Base-by-base conservation (phyloP, 2,888 invertebrate species). In the Drosophila subsilvestris region DNA sequence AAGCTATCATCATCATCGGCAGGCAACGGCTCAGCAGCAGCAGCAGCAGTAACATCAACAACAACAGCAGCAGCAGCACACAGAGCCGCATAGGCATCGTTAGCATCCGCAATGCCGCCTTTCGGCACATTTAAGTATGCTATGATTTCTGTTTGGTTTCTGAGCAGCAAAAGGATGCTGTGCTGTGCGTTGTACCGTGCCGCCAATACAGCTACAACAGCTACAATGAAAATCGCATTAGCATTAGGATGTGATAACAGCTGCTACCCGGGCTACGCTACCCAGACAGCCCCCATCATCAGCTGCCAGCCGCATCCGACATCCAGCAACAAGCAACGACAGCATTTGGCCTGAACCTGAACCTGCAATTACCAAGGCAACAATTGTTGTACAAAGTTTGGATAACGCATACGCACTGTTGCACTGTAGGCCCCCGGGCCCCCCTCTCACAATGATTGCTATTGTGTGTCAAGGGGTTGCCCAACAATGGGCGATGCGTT, bases 1-100 rank as follows among this genome's bases (percentile, higher is more conserved):
- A 85, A 85, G 88, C 80, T 79, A 85, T 83, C 80, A 77, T 63
- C 86, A 87, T 78, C 68, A 73, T 42, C 49, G 74, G 68, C 72
- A 83, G 60, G 27, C 50, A 55, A 4, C 4, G 32, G 32, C 32
- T 32, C 32, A 63, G 29, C 10, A 29, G 63, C 63, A 67, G 29
- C 68, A 51, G 27, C 68, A 54, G 27, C 50, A 55, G 20, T 22
- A 25, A 18, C 58, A 58, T 57, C 37, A 63, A 22, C 68, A 54
- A 25, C 50, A 51, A 53, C 51, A 51, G 14, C 62, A 48, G 42
- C 29, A 63, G 42, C 67, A 43, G 69, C 69, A 68, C 48, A 67
- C 59, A 27, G 50, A n/a, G n/a, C n/a, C n/a, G 49, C 55, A 62
- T 37, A 58, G 71, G 62, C 65, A 55, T 73, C 76, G 63, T 83